A percentile compares a stretch with the other conserved stretches of the same genome.
Conservation (phyloP, 2,888 invertebrate genomes). For the Netelia fuscicornis region DNA sequence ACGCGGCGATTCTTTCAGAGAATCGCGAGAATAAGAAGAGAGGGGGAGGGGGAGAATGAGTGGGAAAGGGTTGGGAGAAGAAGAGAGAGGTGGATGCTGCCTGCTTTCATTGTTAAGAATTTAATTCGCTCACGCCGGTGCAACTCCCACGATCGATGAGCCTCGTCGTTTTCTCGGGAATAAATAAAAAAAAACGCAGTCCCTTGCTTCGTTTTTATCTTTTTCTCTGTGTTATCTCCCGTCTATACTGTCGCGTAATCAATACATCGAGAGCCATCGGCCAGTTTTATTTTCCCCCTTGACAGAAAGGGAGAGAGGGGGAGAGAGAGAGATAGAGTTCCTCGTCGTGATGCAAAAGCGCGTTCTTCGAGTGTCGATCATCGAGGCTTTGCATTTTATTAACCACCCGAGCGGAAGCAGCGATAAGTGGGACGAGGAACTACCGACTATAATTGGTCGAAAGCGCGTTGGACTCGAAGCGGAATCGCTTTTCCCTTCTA, state of each 20-base stretch:
- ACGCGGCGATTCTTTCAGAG: conserved; percentile 13
- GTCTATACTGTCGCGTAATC: conserved; percentile 13
- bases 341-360: not conserved
- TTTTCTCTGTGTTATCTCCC: not conserved
- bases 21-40: conserved; percentile 14
- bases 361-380: not conserved
- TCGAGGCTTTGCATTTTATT: not conserved
- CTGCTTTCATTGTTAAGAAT: conserved; percentile 53
- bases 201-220: not conserved
- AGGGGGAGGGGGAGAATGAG: not conserved
- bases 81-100: conserved; percentile 1
- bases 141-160: conserved; percentile 53
- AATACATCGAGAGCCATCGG: conserved; percentile 23
- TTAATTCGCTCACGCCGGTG: conserved; percentile 58
- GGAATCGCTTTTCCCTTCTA: not conserved
- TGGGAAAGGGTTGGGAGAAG: not conserved
- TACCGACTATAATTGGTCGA: not conserved
- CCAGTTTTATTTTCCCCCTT: conserved; percentile 10
- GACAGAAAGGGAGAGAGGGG: not conserved
- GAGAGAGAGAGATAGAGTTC: not conserved
- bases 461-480: not conserved
- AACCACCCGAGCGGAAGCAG: not conserved
- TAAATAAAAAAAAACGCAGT: conserved; percentile 16
- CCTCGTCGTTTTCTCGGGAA: conserved; percentile 35
- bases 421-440: not conserved